phyloP scores from a whole-genome alignment of 1,140 invertebrate genomes.

The Bicyclus anynana region DNA sequence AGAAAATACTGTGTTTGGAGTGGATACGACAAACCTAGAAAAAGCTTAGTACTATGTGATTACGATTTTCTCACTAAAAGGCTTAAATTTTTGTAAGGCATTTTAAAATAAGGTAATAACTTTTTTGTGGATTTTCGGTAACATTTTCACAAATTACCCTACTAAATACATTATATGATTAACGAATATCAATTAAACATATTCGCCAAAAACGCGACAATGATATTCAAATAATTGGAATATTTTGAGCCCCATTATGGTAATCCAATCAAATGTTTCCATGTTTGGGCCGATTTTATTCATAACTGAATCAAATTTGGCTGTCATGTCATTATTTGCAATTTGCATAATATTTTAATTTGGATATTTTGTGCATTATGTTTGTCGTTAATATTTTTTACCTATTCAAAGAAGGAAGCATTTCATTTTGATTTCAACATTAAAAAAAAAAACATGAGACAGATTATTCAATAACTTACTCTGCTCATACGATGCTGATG shows the following conservation, averaged over 20 bases:
- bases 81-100: too few relatives aligned
- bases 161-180: not conserved
- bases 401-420: not conserved
- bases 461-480: too few relatives aligned
- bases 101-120: too few relatives aligned
- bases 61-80: too few relatives aligned
- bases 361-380: not conserved
- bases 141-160: not conserved
- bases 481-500: too few relatives aligned
- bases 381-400: not conserved
- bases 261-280: slow-evolving; percentile 43
- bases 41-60: too few relatives aligned
- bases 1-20: too few relatives aligned
- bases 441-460: too few relatives aligned
- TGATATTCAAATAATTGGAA: slow-evolving; percentile 8
- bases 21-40: too few relatives aligned
- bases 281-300: slow-evolving; percentile 45
- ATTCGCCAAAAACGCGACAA: not conserved
- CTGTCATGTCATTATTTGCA: slow-evolving; percentile 35
- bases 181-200: not conserved
- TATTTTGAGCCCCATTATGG: slow-evolving; percentile 37
- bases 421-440: too few relatives aligned
- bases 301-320: slow-evolving; percentile 43
- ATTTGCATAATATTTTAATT: slow-evolving; percentile 40
- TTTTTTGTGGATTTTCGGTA: too few relatives aligned